Evolutionary conservation across 2,888 invertebrate genomes (phyloP), one percentile per base, ranked within the genome.

Genomic region (Schrankia costaestrigalis): DNA sequence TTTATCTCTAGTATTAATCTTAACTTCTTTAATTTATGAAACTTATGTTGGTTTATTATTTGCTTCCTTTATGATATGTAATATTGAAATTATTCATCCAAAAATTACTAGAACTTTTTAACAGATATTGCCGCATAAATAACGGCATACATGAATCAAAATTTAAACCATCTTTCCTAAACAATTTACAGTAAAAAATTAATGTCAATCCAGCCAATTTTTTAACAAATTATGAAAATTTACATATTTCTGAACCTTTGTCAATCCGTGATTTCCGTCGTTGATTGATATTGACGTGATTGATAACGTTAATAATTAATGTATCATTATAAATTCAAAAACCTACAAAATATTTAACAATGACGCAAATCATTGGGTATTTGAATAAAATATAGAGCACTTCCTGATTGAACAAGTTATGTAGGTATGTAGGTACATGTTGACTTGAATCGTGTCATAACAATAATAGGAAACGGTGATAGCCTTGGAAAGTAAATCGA

Each of bases 331-430:
- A 45, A 14, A 46, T 31, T 24, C 28, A 30, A 23, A 31, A 40
- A 52, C 25, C 28, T 29, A 46, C 42, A 46, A 52, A 43, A 36
- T 36, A 12, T 38, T 42, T 17, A 38, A 43, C 45, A 38, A 47
- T 44, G 57, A 56, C 57, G 41, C 37, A 47, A 39, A 50, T 25
- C 8, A 22, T 40, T 35, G 47, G 17, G 42, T 41, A 42, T 47
- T 36, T 33, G 26, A 44, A 45, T 44, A 50, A 41, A 43, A 56
- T 55, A 36, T 63, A 35, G 56, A 58, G 40, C 53, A 62, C 56
- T 66, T 66, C 67, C 66, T 62, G 59, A 37, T 45, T 19, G 26
- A 49, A 51, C 56, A 17, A 41, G 53, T 55, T 54, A 36, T 31
- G 41, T 36, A 35, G 50, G 50, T 45, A 57, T 46, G 36, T 38